A percentile compares a stretch with the other conserved stretches of the same genome.
Evolutionary conservation across 1,140 invertebrate species (phyloP).

Genomic region (Nixonia krombeini): DNA sequence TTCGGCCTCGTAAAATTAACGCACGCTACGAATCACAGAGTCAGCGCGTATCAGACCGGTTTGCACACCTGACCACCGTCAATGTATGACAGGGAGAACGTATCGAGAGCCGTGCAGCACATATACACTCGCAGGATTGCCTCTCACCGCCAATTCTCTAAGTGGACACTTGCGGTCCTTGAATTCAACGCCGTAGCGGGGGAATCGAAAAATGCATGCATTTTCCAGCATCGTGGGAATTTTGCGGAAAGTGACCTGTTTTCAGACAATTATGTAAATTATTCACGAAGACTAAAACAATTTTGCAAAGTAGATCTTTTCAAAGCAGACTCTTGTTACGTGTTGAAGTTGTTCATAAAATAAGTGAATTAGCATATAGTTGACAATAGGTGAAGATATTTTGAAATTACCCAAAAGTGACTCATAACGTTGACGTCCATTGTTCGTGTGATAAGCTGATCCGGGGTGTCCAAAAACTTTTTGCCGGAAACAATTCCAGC

Average conservation of each 20-base stretch:
- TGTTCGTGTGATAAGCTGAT: slow-evolving; percentile 82
- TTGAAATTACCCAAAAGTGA: slow-evolving; percentile 82
- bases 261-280: neutral
- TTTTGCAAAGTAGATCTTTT: no score
- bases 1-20: slow-evolving; percentile 37
- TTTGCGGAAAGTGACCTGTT: no score
- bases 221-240: slow-evolving; percentile 7
- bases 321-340: neutral
- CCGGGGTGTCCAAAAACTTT: slow-evolving; percentile 87
- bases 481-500: slow-evolving; percentile 91
- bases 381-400: no score
- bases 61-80: slow-evolving; percentile 57
- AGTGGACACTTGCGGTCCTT: slow-evolving; percentile 44
- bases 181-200: slow-evolving; percentile 28
- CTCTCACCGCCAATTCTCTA: slow-evolving; percentile 51
- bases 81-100: slow-evolving; percentile 48
- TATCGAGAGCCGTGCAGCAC: slow-evolving; percentile 44
- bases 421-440: slow-evolving; percentile 84
- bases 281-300: no score
- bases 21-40: slow-evolving; percentile 42
- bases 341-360: neutral
- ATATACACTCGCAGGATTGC: slow-evolving; percentile 50
- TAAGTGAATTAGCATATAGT: neutral
- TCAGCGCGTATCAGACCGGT: slow-evolving; percentile 59
- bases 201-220: slow-evolving; percentile 33